Conservation (phyloP, 2,113 vertebrate species). For the Astatotilapia flaviijosephi region DNA sequence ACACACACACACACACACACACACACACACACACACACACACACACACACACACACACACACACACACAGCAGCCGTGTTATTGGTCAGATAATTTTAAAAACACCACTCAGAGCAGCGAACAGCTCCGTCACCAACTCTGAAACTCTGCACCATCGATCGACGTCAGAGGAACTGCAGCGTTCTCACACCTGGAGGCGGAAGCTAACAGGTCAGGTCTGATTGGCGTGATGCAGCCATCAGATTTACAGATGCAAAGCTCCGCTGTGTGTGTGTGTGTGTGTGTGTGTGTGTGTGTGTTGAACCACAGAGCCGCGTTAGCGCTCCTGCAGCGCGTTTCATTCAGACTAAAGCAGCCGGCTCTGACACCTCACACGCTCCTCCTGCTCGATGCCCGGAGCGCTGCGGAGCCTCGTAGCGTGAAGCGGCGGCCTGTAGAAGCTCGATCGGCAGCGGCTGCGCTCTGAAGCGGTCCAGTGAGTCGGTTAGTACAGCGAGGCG, state of each 20-base stretch:
- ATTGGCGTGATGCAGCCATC: not conserved
- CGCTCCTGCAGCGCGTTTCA: rapidly evolving
- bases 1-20: not conserved
- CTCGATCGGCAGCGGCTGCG: not conserved
- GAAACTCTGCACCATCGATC: not conserved
- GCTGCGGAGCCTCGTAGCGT: not conserved
- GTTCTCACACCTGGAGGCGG: not conserved
- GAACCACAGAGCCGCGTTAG: not conserved
- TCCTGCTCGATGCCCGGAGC: not conserved
- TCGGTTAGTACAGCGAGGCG: not conserved
- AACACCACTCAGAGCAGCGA: not conserved
- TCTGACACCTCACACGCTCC: not conserved
- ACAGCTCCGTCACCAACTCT: too few relatives aligned
- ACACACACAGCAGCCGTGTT: not conserved
- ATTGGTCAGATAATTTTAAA: not conserved
- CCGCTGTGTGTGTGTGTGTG: not conserved
- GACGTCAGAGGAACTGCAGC: not conserved
- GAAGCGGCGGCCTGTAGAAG: not conserved
- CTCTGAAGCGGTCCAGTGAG: not conserved
- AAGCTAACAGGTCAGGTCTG: not conserved
- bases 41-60: not conserved
- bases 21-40: not conserved
- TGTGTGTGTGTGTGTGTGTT: not conserved
- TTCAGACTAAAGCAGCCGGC: not conserved
- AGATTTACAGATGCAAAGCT: not conserved